A percentile compares a stretch with the other conserved stretches of the same genome.
Conservation (phyloP, 2,888 invertebrate genomes). For the Strigamia crassipes region DNA sequence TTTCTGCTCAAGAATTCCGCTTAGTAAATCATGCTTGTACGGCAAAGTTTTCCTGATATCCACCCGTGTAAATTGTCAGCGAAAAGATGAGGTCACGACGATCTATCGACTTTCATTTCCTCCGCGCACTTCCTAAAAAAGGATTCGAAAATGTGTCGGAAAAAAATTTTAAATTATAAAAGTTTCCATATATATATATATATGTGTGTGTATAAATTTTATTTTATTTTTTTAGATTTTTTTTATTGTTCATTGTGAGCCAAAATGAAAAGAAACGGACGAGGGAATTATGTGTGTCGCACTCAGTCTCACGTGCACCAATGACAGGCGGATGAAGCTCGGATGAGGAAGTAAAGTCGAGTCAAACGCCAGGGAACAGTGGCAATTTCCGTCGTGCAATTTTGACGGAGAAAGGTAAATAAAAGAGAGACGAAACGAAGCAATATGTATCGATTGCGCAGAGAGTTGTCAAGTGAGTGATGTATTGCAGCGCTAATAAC, state of each 20-base stretch:
- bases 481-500: conserved; percentile 29
- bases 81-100: conserved; percentile 15
- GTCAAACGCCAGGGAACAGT: conserved; percentile 34
- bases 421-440: conserved; percentile 25
- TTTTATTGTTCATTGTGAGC: background rate
- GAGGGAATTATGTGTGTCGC: conserved; percentile 9
- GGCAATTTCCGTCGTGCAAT: conserved; percentile 40
- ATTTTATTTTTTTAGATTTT: background rate
- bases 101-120: background rate
- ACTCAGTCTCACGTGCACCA: background rate
- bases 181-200: background rate
- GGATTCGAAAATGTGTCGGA: background rate
- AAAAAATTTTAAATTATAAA: background rate
- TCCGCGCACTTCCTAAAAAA: background rate
- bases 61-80: conserved; percentile 20
- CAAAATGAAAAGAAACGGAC: background rate
- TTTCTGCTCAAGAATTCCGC: background rate
- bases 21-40: background rate
- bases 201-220: background rate
- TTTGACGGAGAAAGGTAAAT: conserved; percentile 32
- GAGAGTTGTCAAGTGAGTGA: conserved; percentile 25
- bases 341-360: background rate
- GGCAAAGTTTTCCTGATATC: background rate
- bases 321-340: conserved; percentile 25
- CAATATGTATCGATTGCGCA: conserved; percentile 8